phyloP scores from a whole-genome alignment of 2,797 vertebrate genomes.

The Mormyrus proboscirostris region DNA sequence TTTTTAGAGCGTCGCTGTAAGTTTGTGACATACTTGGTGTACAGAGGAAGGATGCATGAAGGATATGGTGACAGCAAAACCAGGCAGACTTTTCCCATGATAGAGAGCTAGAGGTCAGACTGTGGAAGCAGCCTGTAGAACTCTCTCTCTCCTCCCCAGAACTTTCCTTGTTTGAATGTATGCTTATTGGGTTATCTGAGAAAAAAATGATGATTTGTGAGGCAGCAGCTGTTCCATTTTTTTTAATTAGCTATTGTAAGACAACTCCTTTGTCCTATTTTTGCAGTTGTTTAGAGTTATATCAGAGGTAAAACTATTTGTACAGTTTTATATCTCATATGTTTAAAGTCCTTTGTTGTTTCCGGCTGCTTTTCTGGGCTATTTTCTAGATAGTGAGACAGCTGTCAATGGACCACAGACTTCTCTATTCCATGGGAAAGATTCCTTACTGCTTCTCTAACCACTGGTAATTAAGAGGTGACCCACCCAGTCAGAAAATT shows the following conservation, averaged over 20 bases:
- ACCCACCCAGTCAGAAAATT: constrained; percentile 6
- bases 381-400: background rate
- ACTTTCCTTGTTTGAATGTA: background rate
- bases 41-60: background rate
- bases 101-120: constrained; percentile 1
- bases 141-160: background rate
- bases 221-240: background rate
- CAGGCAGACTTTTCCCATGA: constrained; percentile 2
- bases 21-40: background rate
- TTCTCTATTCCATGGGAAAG: background rate
- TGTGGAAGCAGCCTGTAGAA: background rate
- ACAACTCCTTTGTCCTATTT: background rate
- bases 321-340: background rate
- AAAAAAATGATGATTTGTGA: background rate
- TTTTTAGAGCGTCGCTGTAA: background rate
- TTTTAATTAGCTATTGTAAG: background rate
- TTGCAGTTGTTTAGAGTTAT: background rate
- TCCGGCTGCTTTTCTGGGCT: background rate
- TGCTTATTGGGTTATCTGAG: background rate
- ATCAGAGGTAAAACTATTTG: background rate
- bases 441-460: background rate
- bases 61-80: background rate
- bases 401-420: background rate
- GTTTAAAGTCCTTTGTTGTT: background rate
- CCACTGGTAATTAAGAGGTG: background rate